A percentile compares a stretch with the other conserved stretches of the same genome.
Evolutionary conservation across 2,888 invertebrate species (phyloP).

Genomic region (Vesta saturnalis): DNA sequence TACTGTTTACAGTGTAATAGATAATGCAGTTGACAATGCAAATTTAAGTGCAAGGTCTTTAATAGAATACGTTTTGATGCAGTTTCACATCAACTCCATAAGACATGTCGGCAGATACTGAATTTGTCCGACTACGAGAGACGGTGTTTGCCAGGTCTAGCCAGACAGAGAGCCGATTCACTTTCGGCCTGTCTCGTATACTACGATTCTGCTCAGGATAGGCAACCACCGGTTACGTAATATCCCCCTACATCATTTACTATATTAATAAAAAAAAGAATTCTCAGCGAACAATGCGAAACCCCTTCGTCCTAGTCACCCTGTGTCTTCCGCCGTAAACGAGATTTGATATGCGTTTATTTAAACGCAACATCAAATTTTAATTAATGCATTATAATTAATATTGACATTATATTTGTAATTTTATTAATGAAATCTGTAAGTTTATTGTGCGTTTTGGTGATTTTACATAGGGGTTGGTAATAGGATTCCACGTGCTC

Average conservation of each 20-base stretch:
- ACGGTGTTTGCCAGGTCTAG: constrained; percentile 49
- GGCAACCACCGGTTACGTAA: constrained; percentile 57
- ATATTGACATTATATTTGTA: background rate
- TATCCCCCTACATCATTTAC: constrained; percentile 55
- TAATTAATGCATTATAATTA: background rate
- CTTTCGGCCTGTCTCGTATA: constrained; percentile 55
- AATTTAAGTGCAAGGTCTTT: constrained; percentile 30
- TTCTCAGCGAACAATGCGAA: constrained; percentile 21
- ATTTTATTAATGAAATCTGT: background rate
- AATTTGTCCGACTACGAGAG: constrained; percentile 49
- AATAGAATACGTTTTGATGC: constrained; percentile 29
- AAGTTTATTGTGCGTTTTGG: constrained; percentile 17
- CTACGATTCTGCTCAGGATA: constrained; percentile 47
- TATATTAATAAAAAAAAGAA: constrained; percentile 41
- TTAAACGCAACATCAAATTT: background rate
- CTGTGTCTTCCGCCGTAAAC: constrained; percentile 7
- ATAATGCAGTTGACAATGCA: constrained; percentile 23
- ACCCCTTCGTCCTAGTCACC: constrained; percentile 14
- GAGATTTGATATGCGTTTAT: background rate
- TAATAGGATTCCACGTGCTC: constrained; percentile 33
- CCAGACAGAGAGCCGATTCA: constrained; percentile 57
- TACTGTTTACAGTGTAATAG: constrained; percentile 12
- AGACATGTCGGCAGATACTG: constrained; percentile 59
- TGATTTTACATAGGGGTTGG: constrained; percentile 33
- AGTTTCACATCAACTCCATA: constrained; percentile 42